Conservation (phyloP, 2,888 invertebrate species). For the Allygus modestus region DNA sequence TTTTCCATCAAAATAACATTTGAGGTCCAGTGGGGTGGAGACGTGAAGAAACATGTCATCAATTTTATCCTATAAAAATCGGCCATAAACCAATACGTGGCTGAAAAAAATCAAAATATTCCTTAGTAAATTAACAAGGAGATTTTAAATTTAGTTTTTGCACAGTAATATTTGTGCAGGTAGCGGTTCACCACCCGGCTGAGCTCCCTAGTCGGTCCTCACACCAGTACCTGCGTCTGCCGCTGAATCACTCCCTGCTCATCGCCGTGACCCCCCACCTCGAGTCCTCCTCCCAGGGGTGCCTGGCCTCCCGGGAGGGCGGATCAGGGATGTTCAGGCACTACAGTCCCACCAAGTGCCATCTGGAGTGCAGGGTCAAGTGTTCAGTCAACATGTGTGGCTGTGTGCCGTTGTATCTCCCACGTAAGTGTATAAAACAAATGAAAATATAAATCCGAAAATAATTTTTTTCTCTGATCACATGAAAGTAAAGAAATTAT, state of each 20-base stretch:
- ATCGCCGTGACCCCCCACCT: slow-evolving; percentile 29
- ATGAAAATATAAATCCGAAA: too few relatives aligned
- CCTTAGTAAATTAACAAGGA: too few relatives aligned
- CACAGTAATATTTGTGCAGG: not conserved
- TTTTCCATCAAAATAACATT: too few relatives aligned
- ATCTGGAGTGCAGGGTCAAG: slow-evolving; percentile 32
- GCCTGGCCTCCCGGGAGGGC: not conserved
- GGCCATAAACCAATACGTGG: too few relatives aligned
- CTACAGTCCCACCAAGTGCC: slow-evolving; percentile 37
- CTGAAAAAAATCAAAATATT: too few relatives aligned
- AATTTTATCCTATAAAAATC: too few relatives aligned
- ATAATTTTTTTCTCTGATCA: too few relatives aligned
- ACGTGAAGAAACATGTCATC: too few relatives aligned
- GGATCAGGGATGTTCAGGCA: not conserved
- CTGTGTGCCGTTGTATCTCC: slow-evolving; percentile 37
- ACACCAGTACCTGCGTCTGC: slow-evolving; percentile 15
- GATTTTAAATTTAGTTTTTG: too few relatives aligned
- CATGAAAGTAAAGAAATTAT: too few relatives aligned
- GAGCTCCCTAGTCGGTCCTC: slow-evolving; percentile 25
- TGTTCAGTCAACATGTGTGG: slow-evolving; percentile 44
- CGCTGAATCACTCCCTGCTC: slow-evolving; percentile 15
- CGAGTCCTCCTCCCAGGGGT: slow-evolving; percentile 41
- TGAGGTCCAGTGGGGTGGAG: too few relatives aligned
- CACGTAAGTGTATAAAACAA: slow-evolving; percentile 19
- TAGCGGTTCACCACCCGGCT: slow-evolving; percentile 18